Percentiles rank a stretch among this genome's conserved stretches.
These are phyloP conservation scores for Nematolebias whitei DNA, from an alignment of 2,113 vertebrate genomes.

Conservation along the genomic window DNA sequence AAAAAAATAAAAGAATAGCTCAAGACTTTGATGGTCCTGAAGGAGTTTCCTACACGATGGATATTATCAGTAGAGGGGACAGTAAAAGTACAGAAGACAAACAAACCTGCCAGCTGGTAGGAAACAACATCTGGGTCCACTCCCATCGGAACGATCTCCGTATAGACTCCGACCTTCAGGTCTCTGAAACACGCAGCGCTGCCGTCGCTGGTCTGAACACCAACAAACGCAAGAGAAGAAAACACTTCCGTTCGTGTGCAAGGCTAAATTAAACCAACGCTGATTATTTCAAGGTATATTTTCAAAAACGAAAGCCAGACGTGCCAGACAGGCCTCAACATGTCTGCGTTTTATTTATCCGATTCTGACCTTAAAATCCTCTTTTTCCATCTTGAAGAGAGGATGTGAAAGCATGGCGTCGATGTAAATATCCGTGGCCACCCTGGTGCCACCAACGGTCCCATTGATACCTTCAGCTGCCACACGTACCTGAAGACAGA, in stretches of 20 bases:
- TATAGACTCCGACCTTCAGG: slow-evolving; percentile 88
- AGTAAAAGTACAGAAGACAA: neutral
- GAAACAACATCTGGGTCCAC: slow-evolving; percentile 87
- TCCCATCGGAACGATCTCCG: slow-evolving; percentile 97
- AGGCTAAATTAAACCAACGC: neutral
- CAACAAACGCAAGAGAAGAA: neutral
- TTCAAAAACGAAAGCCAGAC: neutral
- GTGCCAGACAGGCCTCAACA: neutral
- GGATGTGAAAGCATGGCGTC: slow-evolving; percentile 88
- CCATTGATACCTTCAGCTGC: slow-evolving; percentile 94
- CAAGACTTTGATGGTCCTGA: no score
- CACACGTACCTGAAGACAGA: slow-evolving; percentile 88
- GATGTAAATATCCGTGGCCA: slow-evolving; percentile 86
- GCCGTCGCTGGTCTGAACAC: slow-evolving; percentile 86
- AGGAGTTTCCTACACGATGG: no score
- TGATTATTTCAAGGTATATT: neutral
- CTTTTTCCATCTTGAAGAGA: slow-evolving; percentile 82
- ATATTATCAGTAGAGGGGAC: no score
- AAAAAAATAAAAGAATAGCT: no score
- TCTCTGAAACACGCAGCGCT: slow-evolving; percentile 90
- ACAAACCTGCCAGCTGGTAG: slow-evolving; percentile 89
- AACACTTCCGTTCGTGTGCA: neutral
- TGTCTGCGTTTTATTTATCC: neutral
- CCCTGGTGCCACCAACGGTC: slow-evolving; percentile 89
- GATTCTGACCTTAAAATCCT: slow-evolving; percentile 92